Percentiles rank a stretch among this genome's conserved stretches.
These are phyloP conservation scores for Corythoichthys intestinalis DNA, from an alignment of 2,113 vertebrate genomes.

Conservation along the genomic window DNA sequence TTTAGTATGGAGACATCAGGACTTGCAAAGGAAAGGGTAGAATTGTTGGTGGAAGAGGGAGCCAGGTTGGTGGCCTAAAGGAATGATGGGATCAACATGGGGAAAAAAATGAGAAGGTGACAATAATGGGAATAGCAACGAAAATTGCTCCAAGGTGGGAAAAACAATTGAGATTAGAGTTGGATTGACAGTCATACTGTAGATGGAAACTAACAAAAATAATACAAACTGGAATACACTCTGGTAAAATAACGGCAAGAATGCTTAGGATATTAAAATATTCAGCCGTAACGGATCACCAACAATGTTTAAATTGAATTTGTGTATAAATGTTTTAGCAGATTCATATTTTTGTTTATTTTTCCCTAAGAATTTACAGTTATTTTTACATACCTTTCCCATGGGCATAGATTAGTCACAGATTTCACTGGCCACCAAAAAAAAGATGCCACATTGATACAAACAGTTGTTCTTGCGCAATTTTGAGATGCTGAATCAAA, in stretches of 20 bases:
- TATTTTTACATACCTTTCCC: too few species aligned
- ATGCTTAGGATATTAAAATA: conserved; percentile 34
- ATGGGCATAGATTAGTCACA: too few species aligned
- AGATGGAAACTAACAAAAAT: conserved; percentile 26
- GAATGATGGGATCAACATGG: conserved; percentile 82
- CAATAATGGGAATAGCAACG: conserved; percentile 33
- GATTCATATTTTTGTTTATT: too few species aligned
- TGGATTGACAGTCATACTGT: not conserved
- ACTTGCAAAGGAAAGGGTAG: conserved; percentile 94
- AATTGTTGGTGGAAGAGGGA: conserved; percentile 95
- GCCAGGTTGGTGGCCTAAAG: conserved; percentile 90
- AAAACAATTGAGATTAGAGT: conserved; percentile 1
- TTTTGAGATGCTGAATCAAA: too few species aligned
- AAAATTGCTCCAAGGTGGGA: conserved; percentile 6
- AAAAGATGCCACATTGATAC: too few species aligned
- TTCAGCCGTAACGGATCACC: conserved; percentile 28
- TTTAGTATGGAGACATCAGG: conserved; percentile 97
- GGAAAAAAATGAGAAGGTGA: conserved; percentile 70
- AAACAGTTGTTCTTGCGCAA: too few species aligned
- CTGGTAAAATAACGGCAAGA: conserved; percentile 18
- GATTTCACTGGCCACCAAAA: too few species aligned
- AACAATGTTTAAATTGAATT: conserved; percentile 17
- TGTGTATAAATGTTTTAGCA: not conserved
- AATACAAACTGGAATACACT: not conserved
- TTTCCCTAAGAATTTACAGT: too few species aligned